Conservation (phyloP, 2,797 vertebrate species). For the Brachyalestes nurse region DNA sequence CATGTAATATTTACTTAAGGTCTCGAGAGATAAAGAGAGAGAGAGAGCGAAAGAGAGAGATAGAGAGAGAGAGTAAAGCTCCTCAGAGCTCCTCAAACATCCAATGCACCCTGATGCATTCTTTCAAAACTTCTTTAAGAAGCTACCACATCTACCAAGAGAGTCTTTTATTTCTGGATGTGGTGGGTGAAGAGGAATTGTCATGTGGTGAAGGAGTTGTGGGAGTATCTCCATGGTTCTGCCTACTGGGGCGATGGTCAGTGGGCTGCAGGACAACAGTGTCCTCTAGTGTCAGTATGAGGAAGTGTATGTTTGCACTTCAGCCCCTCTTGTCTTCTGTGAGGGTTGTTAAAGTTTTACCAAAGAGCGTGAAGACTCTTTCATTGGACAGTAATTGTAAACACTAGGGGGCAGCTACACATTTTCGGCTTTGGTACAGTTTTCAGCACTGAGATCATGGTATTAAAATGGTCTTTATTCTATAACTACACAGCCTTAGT, state of each 20-base stretch:
- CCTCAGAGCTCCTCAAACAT: conserved; percentile 6
- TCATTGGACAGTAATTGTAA: too few relatives aligned
- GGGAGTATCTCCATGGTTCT: conserved; percentile 3
- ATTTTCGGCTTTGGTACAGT: too few relatives aligned
- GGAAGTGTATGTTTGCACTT: background rate
- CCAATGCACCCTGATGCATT: conserved; percentile 23
- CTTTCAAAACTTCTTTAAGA: conserved; percentile 30
- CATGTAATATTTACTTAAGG: conserved; percentile 56
- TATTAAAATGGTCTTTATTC: too few relatives aligned
- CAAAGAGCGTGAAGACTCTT: too few relatives aligned
- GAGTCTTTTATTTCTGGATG: conserved; percentile 28
- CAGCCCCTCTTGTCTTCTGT: too few relatives aligned
- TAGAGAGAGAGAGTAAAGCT: conserved; percentile 15
- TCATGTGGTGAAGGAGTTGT: conserved; percentile 18
- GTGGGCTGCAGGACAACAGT: conserved; percentile 48
- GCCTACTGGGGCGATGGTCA: background rate
- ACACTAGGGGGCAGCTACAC: too few relatives aligned
- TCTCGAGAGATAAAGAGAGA: conserved; percentile 16
- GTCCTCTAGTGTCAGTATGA: conserved; percentile 38
- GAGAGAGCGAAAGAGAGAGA: background rate
- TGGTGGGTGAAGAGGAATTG: background rate
- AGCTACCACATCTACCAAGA: conserved; percentile 25
- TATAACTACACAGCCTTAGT: too few relatives aligned
- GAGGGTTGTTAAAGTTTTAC: too few relatives aligned
- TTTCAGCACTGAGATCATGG: too few relatives aligned